Conservation (phyloP, 2,888 invertebrate genomes). For the Coenonympha glycerion region DNA sequence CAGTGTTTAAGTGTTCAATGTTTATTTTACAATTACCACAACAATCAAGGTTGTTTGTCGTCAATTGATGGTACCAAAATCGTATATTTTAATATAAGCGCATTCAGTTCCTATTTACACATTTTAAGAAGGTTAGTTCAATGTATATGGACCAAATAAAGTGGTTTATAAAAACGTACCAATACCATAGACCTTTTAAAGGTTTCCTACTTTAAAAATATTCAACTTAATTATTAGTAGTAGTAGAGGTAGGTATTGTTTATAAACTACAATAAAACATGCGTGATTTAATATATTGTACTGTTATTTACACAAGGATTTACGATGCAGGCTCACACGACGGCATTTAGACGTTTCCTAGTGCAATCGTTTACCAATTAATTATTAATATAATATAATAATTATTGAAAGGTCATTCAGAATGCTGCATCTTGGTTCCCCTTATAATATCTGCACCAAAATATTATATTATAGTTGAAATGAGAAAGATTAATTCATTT, state of each 20-base stretch:
- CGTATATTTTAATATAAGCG: constrained; percentile 25
- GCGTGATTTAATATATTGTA: constrained; percentile 7
- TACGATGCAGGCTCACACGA: constrained; percentile 17
- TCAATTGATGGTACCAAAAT: constrained; percentile 32
- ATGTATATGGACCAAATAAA: constrained; percentile 9
- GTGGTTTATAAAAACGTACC: background rate
- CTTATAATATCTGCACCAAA: no score
- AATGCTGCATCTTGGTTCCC: no score
- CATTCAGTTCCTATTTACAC: constrained; percentile 16
- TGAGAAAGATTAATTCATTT: no score
- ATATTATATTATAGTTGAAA: no score
- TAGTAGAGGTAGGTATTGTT: background rate
- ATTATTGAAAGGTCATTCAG: background rate
- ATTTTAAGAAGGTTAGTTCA: constrained; percentile 22
- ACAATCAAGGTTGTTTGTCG: constrained; percentile 46
- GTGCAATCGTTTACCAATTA: constrained; percentile 10
- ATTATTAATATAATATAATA: no score
- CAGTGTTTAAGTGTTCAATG: constrained; percentile 46
- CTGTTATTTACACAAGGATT: constrained; percentile 20
- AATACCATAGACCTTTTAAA: background rate
- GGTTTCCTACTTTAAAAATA: background rate
- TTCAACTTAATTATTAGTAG: no score
- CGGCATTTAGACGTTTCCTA: constrained; percentile 21
- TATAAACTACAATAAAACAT: constrained; percentile 11
- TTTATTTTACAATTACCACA: constrained; percentile 58